Conservation (phyloP, 2,797 vertebrate genomes). For the Trachurus trachurus region DNA sequence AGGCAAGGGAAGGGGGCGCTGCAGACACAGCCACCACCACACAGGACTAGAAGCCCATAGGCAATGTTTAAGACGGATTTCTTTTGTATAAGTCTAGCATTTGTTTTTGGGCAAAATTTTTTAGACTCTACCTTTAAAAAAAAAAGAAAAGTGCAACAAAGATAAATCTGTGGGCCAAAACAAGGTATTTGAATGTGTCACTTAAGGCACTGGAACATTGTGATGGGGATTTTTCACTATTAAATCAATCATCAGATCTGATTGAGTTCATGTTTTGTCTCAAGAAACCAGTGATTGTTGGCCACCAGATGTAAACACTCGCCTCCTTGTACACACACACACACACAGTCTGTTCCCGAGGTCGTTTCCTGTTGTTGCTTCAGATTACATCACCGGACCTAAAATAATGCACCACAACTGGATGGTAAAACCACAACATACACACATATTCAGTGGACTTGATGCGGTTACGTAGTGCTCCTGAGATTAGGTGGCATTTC, state of each 20-base stretch:
- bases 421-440: not conserved
- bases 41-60: too few relatives aligned
- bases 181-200: not conserved
- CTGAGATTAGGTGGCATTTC: not conserved
- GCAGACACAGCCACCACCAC: too few relatives aligned
- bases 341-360: not conserved
- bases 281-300: not conserved
- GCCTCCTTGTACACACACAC: not conserved
- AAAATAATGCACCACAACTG: not conserved
- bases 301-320: not conserved
- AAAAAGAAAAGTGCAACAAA: not conserved
- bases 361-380: slow-evolving; percentile 29
- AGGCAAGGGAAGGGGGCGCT: too few relatives aligned
- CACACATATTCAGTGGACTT: not conserved
- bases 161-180: too few relatives aligned
- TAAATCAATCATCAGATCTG: not conserved
- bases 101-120: too few relatives aligned
- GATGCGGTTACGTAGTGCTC: not conserved
- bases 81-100: too few relatives aligned
- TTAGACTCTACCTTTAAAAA: too few relatives aligned
- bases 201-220: not conserved
- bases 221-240: not conserved
- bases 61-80: too few relatives aligned
- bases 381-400: not conserved
- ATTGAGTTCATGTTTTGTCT: not conserved